Evolutionary conservation across 2,888 invertebrate genomes (phyloP), one percentile per base, ranked within the genome.

Genomic region (Atrina japonica): DNA sequence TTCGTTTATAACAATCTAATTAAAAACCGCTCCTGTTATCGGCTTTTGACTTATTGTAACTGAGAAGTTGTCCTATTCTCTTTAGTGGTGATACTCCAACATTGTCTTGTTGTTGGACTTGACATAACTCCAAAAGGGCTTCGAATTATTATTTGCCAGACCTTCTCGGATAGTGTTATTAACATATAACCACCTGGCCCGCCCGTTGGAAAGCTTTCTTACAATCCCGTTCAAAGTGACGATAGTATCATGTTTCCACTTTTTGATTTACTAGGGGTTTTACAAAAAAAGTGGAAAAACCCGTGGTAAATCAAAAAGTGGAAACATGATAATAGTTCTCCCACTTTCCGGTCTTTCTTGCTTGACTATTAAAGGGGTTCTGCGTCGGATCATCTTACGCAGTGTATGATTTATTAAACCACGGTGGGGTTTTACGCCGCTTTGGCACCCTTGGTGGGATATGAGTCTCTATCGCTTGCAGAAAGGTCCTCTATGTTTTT

Each of bases 21-120:
- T 67, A 21, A 60, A 67, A 3, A 67, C 60, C 21, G 60, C 52
- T 21, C 50, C 21, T n/a, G n/a, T n/a, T 58, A 49, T 74, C 65
- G 41, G 75, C 77, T n/a, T 58, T 58, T 5, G 58, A 35, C 16
- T 41, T 43, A 14, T 21, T 41, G 41, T 41, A 18, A 41, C 25
- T 58, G 11, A 40, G 18, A 9, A 58, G 23, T 6, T 40, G 16
- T 16, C 21, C 3, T 67, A 52, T 3, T 5, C 53, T 23, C 27
- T 53, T 53, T 25, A 53, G 27, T 23, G 53, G 49, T n/a, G 49
- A 49, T 14, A 49, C 49, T 23, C 53, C 11, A 7, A 27, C n/a
- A n/a, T 53, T 53, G 29, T 53, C 53, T 21, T 53, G 53, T n/a
- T 53, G 6, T 53, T 53, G 6, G 27, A 53, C 53, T 53, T 53